A percentile compares a stretch with the other conserved stretches of the same genome.
Evolutionary conservation across 2,797 vertebrate genomes (phyloP).

Genomic region (Microtus obscurus): DNA sequence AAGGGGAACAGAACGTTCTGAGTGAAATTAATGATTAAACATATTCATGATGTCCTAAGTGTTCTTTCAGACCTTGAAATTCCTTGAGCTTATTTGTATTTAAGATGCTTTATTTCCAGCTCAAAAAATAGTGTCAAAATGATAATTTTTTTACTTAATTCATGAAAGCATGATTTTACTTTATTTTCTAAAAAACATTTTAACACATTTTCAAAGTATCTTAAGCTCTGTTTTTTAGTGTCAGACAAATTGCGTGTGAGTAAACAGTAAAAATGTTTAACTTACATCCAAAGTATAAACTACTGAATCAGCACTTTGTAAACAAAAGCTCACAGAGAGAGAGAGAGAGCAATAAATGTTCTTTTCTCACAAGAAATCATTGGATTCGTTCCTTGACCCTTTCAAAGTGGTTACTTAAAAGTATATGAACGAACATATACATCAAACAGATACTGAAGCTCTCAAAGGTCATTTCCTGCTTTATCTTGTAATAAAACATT

Average conservation of each 20-base stretch:
- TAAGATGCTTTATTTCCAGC: constrained; percentile 64
- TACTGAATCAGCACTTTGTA: constrained; percentile 14
- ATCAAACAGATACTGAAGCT: constrained; percentile 55
- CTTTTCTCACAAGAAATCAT: not conserved
- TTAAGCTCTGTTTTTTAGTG: not conserved
- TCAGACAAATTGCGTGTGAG: constrained; percentile 39
- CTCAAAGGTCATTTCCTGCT: constrained; percentile 52
- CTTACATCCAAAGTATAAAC: constrained; percentile 66
- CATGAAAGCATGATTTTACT: constrained; percentile 22
- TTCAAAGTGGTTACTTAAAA: constrained; percentile 29
- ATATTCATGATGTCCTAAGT: constrained; percentile 52
- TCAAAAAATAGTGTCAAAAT: constrained; percentile 73
- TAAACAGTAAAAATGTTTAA: constrained; percentile 46
- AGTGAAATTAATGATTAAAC: constrained; percentile 55
- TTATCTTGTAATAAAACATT: constrained; percentile 52
- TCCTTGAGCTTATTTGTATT: constrained; percentile 51
- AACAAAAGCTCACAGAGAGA: not conserved
- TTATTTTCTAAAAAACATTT: constrained; percentile 35
- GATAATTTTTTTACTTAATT: constrained; percentile 62
- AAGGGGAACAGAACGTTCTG: not conserved
- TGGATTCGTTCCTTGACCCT: constrained; percentile 41
- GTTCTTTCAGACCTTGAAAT: constrained; percentile 24
- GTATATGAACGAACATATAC: not conserved
- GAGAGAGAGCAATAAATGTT: not conserved
- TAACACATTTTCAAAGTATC: constrained; percentile 66